A percentile compares a stretch with the other conserved stretches of the same genome.
These are phyloP conservation scores for Heliconius nattereri DNA, from an alignment of 1,140 invertebrate genomes.

Conservation along the genomic window DNA sequence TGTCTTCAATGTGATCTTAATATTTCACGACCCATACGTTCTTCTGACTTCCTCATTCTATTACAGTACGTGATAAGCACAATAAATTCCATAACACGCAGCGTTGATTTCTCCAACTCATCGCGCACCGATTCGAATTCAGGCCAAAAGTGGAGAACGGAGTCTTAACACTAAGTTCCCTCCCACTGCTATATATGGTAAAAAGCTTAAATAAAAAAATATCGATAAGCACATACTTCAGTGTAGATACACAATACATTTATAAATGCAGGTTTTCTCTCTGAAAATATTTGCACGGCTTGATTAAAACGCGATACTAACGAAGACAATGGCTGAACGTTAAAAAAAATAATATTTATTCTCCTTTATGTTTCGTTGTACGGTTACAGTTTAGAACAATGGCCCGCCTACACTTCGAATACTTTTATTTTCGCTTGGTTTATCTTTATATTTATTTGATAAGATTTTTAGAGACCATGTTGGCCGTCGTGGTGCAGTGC, in stretches of 20 bases:
- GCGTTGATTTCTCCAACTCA: not conserved
- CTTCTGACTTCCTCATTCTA: not conserved
- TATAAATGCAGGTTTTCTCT: not conserved
- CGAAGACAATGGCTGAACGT: not conserved
- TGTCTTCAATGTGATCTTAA: not conserved
- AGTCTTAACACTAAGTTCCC: too few species aligned
- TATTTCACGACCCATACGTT: too few species aligned
- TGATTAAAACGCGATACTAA: slow-evolving; percentile 14
- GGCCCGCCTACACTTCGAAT: not conserved
- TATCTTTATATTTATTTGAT: not conserved
- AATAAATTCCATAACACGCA: not conserved
- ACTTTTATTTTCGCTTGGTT: slow-evolving; percentile 10
- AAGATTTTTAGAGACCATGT: not conserved
- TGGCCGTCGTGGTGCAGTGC: too few species aligned
- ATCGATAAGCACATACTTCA: not conserved
- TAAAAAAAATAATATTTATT: not conserved
- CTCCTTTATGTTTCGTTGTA: not conserved
- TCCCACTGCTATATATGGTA: too few species aligned
- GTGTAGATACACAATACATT: not conserved
- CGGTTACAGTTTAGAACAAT: slow-evolving; percentile 1
- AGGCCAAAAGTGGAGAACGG: not conserved
- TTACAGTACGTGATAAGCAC: not conserved
- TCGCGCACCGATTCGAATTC: not conserved
- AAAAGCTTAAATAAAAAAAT: not conserved
- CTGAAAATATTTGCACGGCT: slow-evolving; percentile 2